Conservation (phyloP, 2,888 invertebrate genomes). For the Pemphredon lugubris region DNA sequence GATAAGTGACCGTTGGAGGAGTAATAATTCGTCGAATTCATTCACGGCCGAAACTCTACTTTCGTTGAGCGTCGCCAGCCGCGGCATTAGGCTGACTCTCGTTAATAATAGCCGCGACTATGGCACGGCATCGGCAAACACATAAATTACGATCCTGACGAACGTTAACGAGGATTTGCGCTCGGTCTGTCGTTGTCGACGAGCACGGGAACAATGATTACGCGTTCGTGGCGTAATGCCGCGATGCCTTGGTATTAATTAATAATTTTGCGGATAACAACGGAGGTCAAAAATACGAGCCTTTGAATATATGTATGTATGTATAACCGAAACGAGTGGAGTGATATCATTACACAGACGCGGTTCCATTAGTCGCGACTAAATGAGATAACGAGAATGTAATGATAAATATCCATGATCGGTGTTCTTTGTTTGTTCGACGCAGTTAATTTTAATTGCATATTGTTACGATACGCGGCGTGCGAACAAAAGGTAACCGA, state of each 20-base stretch:
- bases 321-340: too few species aligned
- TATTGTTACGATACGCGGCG: too few species aligned
- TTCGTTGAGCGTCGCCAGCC: slow-evolving; percentile 29
- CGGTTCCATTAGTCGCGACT: too few species aligned
- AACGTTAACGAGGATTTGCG: slow-evolving; percentile 57
- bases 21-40: slow-evolving; percentile 43
- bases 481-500: too few species aligned
- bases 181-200: slow-evolving; percentile 1
- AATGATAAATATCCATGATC: too few species aligned
- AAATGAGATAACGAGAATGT: too few species aligned
- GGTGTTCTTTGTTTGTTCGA: too few species aligned
- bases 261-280: background rate
- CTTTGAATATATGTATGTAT: background rate
- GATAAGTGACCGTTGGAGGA: slow-evolving; percentile 44
- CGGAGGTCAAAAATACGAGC: background rate
- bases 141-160: slow-evolving; percentile 69
- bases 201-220: slow-evolving; percentile 16
- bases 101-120: slow-evolving; percentile 66
- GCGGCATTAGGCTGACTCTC: slow-evolving; percentile 51
- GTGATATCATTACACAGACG: too few species aligned
- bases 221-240: background rate
- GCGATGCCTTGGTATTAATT: too few species aligned
- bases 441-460: too few species aligned
- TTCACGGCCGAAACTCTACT: slow-evolving; percentile 23
- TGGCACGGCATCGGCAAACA: slow-evolving; percentile 53